Evolutionary conservation across 2,888 invertebrate species (phyloP), one percentile per base, ranked within the genome.

Genomic region (Macaria notata): DNA sequence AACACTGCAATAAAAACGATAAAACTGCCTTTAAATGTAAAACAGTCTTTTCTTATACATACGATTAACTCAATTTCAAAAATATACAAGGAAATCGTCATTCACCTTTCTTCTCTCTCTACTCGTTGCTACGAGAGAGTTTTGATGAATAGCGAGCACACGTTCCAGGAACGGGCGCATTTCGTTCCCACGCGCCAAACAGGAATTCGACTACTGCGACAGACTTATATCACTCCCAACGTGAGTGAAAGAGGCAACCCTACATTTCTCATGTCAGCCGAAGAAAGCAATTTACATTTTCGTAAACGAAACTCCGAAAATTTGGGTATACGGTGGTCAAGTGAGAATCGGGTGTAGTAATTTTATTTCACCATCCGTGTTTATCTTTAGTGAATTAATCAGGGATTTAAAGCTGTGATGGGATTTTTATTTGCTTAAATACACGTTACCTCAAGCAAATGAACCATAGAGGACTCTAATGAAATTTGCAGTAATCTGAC

Each of bases 141-240:
- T 84, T 84, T 86, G 84, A 86, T 87, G 79, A 80, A 85, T 81
- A 79, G 82, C 79, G 69, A 67, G 79, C 72, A 76, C 76, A 76
- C 76, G 80, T 89, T 88, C 89, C 86, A 69, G 83, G 88, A 90
- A 88, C 72, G 61, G 68, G 72, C 75, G 76, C 84, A 81, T 83
- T 84, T 73, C 73, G 78, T 89, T 90, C 90, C 88, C 90, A 89
- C 89, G 88, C 79, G 79, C 75, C 74, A 71, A 68, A 66, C 61
- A 78, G 75, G 82, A 79, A 84, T 81, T 83, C 67, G 70, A 73
- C 67, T 78, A 72, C 65, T 69, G 71, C 72, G 76, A 77, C 68
- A 66, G 60, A 68, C 69, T 61, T 71, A 69, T 61, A 60, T 62
- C 64, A 68, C 63, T 57, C 61, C 42, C 53, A 61, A 52, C 33